phyloP scores from a whole-genome alignment of 2,113 vertebrate species.

The Barnardius zonarius region DNA sequence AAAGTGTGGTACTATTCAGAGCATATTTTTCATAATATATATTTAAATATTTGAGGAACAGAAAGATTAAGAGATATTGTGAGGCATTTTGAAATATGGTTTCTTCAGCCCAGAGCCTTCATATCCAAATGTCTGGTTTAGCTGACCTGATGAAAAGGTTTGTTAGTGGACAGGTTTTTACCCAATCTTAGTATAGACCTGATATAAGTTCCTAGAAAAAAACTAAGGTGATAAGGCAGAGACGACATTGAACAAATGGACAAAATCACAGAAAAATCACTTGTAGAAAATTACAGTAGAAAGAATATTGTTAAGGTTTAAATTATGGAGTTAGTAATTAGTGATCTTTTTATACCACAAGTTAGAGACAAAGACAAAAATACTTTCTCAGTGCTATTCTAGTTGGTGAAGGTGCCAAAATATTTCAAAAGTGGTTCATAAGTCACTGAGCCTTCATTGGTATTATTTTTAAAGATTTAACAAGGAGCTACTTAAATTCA shows the following conservation, averaged over 20 bases:
- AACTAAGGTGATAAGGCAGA: not conserved
- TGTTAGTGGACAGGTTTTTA: not conserved
- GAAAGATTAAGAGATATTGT: not conserved
- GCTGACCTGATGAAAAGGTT: not conserved
- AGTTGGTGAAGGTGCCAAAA: not conserved
- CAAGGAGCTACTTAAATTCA: not conserved
- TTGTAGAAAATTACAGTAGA: not conserved
- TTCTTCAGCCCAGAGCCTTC: not conserved
- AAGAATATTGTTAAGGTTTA: not conserved
- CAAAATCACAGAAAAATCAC: not conserved
- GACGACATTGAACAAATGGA: not conserved
- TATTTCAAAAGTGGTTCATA: not conserved
- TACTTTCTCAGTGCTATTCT: not conserved
- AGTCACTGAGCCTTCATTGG: not conserved
- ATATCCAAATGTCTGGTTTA: not conserved
- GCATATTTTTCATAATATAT: not conserved
- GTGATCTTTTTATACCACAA: not conserved
- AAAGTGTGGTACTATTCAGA: not conserved
- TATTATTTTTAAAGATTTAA: not conserved
- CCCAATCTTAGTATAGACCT: not conserved
- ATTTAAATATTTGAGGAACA: not conserved
- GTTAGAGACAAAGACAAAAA: not conserved
- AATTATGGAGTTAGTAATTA: not conserved
- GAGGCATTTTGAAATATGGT: not conserved
- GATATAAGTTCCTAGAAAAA: not conserved